Conservation (phyloP, 2,888 invertebrate species). For the Drosophila prolongata region DNA sequence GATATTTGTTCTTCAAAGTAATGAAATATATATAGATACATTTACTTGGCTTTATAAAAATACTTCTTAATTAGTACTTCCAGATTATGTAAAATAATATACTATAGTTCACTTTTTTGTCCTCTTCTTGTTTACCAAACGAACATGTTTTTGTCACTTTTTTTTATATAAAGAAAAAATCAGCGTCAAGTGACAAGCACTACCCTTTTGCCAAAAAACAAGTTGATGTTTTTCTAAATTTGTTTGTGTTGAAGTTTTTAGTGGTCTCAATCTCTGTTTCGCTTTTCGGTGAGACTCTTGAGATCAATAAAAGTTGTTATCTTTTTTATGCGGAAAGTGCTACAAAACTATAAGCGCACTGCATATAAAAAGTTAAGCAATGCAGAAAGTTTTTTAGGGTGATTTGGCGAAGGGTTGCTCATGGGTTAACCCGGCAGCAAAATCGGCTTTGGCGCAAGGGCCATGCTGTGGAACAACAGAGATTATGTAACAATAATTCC, state of each 20-base stretch:
- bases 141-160: no score
- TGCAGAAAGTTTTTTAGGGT: conserved; percentile 1
- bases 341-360: not conserved
- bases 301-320: conserved; percentile 15
- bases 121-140: no score
- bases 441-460: not conserved
- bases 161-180: no score
- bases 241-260: conserved; percentile 5
- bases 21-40: no score
- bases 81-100: no score
- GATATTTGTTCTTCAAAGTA: no score
- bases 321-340: conserved; percentile 7
- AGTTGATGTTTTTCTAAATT: not conserved
- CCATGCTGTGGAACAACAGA: conserved; percentile 28
- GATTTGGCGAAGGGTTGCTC: conserved; percentile 7
- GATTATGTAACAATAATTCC: conserved; percentile 47
- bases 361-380: conserved; percentile 9
- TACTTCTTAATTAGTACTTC: no score
- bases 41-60: no score
- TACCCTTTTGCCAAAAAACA: conserved; percentile 15
- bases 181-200: conserved; percentile 4
- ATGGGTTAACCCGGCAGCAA: conserved; percentile 6
- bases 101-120: no score
- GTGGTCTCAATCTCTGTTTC: conserved; percentile 4
- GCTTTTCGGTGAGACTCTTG: conserved; percentile 3